Evolutionary conservation across 2,888 invertebrate species (phyloP), one percentile per base, ranked within the genome.

Genomic region (Drosophila conformis): DNA sequence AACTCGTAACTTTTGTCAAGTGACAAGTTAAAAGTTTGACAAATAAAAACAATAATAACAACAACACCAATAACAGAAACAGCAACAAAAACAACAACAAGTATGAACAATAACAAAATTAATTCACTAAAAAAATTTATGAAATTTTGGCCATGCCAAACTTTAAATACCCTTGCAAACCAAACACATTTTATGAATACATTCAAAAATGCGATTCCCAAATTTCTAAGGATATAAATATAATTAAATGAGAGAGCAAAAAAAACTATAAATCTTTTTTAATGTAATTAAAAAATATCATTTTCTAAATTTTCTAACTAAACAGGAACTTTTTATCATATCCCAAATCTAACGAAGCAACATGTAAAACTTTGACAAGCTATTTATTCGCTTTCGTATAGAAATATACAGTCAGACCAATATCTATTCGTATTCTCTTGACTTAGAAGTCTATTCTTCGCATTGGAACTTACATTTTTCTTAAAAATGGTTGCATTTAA

Each of bases 11-110:
- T 64, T 51, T 56, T 64, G 60, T 38, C 62, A 66, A 54, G 69
- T 63, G 49, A 29, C 80, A 73, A 65, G 73, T 67, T 80, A 73
- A 80, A 66, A 76, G 78, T 76, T 80, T 80, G 59, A 61, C 76
- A 78, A 76, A 80, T 60, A 78, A 48, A 29, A 68, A 73, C 62
- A 78, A 69, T 46, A 64, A 64, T 48, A 56, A 68, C 49, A 69
- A 66, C 54, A 73, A 31, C 53, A 76, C 49, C 52, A 65, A 63
- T 11, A 27, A 18, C 4, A 49, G 5, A 10, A 25, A 29, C 40
- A 62, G 54, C 56, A 76, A 67, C 51, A 6, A 42, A 42, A 42
- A 42, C 42, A 46, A 21, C 46, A 25, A 8, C 46, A 69, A 51
- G 10, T 46, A 52, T 38, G 59, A 72, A 63, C 59, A 62, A 73